These are phyloP conservation scores for Euclidia mi DNA, from an alignment of 2,888 invertebrate species.

Conservation along the genomic window DNA sequence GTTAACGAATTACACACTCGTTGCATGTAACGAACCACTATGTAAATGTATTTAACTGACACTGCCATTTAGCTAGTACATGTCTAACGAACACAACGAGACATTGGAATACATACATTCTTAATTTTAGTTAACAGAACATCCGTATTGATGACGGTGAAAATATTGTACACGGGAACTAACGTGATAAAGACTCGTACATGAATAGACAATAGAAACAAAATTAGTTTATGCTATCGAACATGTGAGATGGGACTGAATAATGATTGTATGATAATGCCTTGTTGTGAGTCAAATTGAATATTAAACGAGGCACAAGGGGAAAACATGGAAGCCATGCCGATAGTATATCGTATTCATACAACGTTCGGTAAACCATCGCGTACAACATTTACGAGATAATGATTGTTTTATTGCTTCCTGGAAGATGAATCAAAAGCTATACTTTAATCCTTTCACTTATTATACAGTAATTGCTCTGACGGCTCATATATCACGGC, in stretches of 20 bases:
- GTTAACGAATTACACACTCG: constrained; percentile 26
- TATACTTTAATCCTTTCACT: constrained; percentile 46
- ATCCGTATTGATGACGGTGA: constrained; percentile 33
- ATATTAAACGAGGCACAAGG: constrained; percentile 72
- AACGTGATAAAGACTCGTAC: constrained; percentile 33
- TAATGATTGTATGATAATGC: constrained; percentile 79
- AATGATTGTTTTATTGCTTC: constrained; percentile 53
- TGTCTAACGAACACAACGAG: constrained; percentile 9
- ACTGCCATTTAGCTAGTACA: constrained; percentile 16
- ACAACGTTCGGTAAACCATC: constrained; percentile 40
- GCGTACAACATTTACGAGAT: constrained; percentile 45
- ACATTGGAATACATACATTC: constrained; percentile 31
- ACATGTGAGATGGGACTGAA: constrained; percentile 78
- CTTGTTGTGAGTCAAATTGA: constrained; percentile 75
- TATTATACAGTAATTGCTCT: constrained; percentile 30
- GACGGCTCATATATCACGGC: constrained; percentile 23
- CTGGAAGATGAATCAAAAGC: constrained; percentile 34
- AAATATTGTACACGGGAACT: constrained; percentile 36
- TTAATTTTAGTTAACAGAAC: constrained; percentile 28
- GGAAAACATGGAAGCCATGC: constrained; percentile 65
- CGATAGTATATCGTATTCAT: constrained; percentile 50
- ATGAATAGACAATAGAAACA: constrained; percentile 70
- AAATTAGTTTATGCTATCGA: constrained; percentile 70
- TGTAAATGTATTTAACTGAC: constrained; percentile 37
- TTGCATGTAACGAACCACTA: constrained; percentile 30